phyloP scores from a whole-genome alignment of 2,113 vertebrate genomes.

The Corythornis vintsioides region DNA sequence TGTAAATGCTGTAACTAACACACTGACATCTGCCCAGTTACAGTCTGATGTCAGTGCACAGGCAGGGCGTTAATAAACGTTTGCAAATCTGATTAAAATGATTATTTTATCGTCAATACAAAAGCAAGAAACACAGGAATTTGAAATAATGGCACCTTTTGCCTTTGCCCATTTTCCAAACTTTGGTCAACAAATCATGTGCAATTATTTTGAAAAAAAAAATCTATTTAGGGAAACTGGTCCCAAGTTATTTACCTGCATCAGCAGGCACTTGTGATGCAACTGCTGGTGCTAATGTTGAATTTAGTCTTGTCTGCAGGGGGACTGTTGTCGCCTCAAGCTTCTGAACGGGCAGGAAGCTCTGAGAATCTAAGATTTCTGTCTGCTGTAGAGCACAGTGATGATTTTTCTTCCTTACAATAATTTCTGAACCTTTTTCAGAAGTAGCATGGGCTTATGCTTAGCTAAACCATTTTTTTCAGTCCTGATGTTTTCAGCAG shows the following conservation, averaged over 20 bases:
- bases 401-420: not conserved
- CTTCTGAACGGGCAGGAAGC: not conserved
- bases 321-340: not conserved
- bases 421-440: not conserved
- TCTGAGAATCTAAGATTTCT: not conserved
- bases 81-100: not conserved
- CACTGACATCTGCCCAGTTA: not conserved
- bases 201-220: conserved; percentile 19
- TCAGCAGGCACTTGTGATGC: not conserved
- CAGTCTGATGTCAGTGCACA: not conserved
- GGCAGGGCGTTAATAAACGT: not conserved
- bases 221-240: not conserved
- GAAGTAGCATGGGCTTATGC: not conserved
- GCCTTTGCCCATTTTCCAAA: not conserved
- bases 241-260: not conserved
- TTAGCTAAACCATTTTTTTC: not conserved
- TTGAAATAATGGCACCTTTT: conserved; percentile 6
- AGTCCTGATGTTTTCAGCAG: not conserved
- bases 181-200: not conserved
- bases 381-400: not conserved
- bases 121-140: not conserved
- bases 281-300: not conserved
- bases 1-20: not conserved
- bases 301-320: not conserved
- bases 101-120: not conserved